Evolutionary conservation across 2,797 vertebrate genomes (phyloP), one percentile per base, ranked within the genome.

Genomic region (Thalassophryne amazonica): DNA sequence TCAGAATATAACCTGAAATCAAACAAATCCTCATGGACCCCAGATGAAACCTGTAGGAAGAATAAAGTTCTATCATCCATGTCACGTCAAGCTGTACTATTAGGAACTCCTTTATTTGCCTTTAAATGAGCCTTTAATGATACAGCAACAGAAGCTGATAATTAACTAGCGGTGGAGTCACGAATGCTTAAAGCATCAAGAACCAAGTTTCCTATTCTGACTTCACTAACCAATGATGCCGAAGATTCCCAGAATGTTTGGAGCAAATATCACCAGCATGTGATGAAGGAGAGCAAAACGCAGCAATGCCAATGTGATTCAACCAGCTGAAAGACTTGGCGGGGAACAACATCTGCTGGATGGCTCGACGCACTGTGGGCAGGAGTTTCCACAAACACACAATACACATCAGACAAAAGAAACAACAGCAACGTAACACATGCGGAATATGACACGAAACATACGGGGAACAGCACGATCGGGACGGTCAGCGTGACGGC

Each of bases 401-500:
- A 6, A 32, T 16, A 32, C 0, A 14, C 12, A 16, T 1, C n/a
- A n/a, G n/a, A n/a, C n/a, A n/a, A n/a, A 36, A 16, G 12, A 8
- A 14, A 28, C 30, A 10, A 28, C 0, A 21, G 1, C 1, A 22
- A 2, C 2, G 1, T 2, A 4, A 7, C 2, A 1, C 7, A 19
- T 23, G n/a, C 0, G 24, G 2, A 21, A 28, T 15, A 8, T 2
- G 18, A 10, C 11, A 15, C 1, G 3, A 15, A 4, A 83, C 95
- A 93, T 80, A 99, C 97, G 14, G 97, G 97, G 69, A 99, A 99
- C 58, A 99, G 85, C 19, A 99, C 97, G 0, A 99, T 98, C 3
- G 97, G 97, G 29, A 99, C 97, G 0, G 97, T 99, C 72, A 99
- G 92, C 0, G 95, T 98, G 76, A 99, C 97, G 0, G 97, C 97